phyloP scores from a whole-genome alignment of 2,888 invertebrate genomes.

The Timandra comae region DNA sequence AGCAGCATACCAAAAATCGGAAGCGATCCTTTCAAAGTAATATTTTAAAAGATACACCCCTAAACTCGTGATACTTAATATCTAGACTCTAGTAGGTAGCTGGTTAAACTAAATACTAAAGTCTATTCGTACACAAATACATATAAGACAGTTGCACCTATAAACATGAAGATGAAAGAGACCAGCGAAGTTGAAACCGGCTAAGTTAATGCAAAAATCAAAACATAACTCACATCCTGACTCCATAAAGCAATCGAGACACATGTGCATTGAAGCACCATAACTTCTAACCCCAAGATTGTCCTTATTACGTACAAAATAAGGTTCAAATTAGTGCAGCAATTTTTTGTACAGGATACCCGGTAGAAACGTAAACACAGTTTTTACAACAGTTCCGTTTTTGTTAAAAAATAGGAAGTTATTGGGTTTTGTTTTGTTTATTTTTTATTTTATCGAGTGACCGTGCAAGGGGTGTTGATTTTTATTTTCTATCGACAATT shows the following conservation, averaged over 20 bases:
- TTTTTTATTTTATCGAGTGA: background rate
- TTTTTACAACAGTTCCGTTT: conserved; percentile 9
- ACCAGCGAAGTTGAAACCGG: no score
- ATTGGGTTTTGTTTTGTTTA: conserved; percentile 3
- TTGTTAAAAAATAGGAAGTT: conserved; percentile 10
- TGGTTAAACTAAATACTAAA: no score
- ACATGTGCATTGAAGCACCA: conserved; percentile 9
- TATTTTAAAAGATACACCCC: no score
- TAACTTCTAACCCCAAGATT: background rate
- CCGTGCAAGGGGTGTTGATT: background rate
- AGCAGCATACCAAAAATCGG: no score
- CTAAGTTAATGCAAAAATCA: background rate
- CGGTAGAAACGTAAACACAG: background rate
- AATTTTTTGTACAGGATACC: conserved; percentile 3
- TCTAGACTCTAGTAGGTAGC: no score
- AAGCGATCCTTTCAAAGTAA: no score
- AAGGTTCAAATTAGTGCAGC: conserved; percentile 1
- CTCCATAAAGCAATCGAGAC: background rate
- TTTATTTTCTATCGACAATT: no score
- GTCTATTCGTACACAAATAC: no score
- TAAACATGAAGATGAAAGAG: no score
- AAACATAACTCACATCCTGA: conserved; percentile 2
- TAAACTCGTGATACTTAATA: no score
- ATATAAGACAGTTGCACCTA: no score
- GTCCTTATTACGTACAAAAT: background rate